These are phyloP conservation scores for Perca fluviatilis DNA, from an alignment of 2,113 vertebrate genomes.

Conservation along the genomic window DNA sequence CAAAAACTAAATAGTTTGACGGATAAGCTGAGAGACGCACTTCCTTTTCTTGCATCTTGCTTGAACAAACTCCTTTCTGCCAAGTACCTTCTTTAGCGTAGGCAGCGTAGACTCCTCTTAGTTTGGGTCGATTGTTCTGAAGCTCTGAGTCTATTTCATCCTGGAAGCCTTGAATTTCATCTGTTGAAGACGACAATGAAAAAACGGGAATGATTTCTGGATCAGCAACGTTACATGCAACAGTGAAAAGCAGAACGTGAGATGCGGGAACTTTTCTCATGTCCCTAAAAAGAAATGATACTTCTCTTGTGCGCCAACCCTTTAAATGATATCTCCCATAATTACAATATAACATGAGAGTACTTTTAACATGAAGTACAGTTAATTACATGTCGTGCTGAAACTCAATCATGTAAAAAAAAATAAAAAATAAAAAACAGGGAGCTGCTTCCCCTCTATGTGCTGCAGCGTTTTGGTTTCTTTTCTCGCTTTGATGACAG, in stretches of 20 bases:
- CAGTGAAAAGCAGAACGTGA: neutral
- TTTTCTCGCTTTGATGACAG: neutral
- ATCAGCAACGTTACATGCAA: neutral
- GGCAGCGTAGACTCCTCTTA: constrained; percentile 89
- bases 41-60: too few species aligned
- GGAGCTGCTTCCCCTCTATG: neutral
- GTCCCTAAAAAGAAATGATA: neutral
- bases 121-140: constrained; percentile 89
- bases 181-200: constrained; percentile 71
- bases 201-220: neutral
- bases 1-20: neutral
- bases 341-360: constrained; percentile 12
- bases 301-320: neutral
- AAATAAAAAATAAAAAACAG: neutral
- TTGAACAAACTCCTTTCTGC: too few species aligned
- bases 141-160: constrained; percentile 96
- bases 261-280: neutral
- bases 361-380: neutral
- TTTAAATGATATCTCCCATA: constrained; percentile 17
- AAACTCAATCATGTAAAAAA: neutral
- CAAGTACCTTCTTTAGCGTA: constrained; percentile 86
- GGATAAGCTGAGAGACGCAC: too few species aligned
- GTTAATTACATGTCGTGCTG: constrained; percentile 17
- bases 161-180: constrained; percentile 93
- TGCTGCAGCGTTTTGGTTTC: neutral